phyloP scores from a whole-genome alignment of 2,113 vertebrate genomes.

The Dasyprocta punctata region DNA sequence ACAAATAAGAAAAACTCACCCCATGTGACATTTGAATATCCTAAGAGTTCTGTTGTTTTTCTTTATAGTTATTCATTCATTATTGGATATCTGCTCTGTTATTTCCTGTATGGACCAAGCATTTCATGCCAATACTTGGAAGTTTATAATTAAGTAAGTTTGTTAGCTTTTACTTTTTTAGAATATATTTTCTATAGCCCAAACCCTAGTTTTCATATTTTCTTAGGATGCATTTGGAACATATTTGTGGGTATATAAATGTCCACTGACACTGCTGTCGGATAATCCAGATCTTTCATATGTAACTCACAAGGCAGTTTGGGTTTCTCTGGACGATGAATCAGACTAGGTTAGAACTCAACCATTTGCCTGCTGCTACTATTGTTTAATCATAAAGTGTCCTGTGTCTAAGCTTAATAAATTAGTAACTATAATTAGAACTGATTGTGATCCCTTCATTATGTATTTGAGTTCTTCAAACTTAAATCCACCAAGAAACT shows the following conservation, averaged over 20 bases:
- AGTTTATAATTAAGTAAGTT: conserved; percentile 96
- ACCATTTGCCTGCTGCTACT: neutral
- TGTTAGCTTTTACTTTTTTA: conserved; percentile 47
- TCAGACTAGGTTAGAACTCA: neutral
- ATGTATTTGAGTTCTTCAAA: neutral
- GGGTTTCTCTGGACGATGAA: neutral
- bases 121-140: conserved; percentile 98
- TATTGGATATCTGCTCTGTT: conserved; percentile 94
- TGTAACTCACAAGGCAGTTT: neutral
- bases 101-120: conserved; percentile 96
- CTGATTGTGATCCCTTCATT: neutral
- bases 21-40: neutral
- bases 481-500: conserved; percentile 17
- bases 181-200: neutral
- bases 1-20: neutral
- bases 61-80: conserved; percentile 92
- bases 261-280: neutral
- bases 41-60: conserved; percentile 57
- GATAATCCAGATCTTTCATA: neutral
- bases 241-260: neutral
- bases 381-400: neutral
- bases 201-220: conserved; percentile 11
- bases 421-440: neutral
- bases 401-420: neutral
- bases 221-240: conserved; percentile 35